These are phyloP conservation scores for Anoura caudifer DNA, from an alignment of 2,113 vertebrate genomes.

Conservation along the genomic window DNA sequence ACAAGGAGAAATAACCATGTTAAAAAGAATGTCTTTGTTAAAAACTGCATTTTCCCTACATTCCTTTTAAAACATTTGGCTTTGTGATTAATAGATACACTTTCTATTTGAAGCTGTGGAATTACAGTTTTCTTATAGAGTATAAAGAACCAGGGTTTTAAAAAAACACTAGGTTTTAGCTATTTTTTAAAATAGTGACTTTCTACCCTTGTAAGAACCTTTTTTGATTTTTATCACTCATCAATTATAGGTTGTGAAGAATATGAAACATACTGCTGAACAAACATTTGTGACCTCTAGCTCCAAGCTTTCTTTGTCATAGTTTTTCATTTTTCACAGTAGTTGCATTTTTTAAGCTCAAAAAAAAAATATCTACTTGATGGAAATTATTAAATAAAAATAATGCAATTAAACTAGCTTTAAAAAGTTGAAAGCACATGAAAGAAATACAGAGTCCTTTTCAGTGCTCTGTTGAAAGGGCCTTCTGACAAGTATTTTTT, in stretches of 20 bases:
- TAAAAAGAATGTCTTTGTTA: background rate
- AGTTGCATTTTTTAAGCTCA: conserved; percentile 27
- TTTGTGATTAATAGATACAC: conserved; percentile 46
- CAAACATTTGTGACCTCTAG: conserved; percentile 30
- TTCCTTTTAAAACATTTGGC: conserved; percentile 42
- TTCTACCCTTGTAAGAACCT: conserved; percentile 52
- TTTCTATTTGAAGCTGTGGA: conserved; percentile 61
- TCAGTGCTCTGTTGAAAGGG: conserved; percentile 43
- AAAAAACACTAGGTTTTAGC: conserved; percentile 29
- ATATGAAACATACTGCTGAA: conserved; percentile 26
- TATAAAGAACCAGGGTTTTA: conserved; percentile 41
- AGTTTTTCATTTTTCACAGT: conserved; percentile 35
- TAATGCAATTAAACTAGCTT: conserved; percentile 56
- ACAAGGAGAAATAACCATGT: background rate
- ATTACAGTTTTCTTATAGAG: conserved; percentile 46
- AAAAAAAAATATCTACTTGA: conserved; percentile 50
- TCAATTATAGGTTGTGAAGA: conserved; percentile 61
- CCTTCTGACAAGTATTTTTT: conserved; percentile 18
- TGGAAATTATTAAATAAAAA: conserved; percentile 64
- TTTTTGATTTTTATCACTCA: conserved; percentile 51
- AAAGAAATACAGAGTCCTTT: conserved; percentile 50
- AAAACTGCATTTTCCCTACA: conserved; percentile 37
- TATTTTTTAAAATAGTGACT: conserved; percentile 25
- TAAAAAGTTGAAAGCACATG: conserved; percentile 58
- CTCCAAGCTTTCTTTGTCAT: conserved; percentile 20